These are phyloP conservation scores for Phengaris alcon DNA, from an alignment of 2,888 invertebrate species.

Conservation along the genomic window DNA sequence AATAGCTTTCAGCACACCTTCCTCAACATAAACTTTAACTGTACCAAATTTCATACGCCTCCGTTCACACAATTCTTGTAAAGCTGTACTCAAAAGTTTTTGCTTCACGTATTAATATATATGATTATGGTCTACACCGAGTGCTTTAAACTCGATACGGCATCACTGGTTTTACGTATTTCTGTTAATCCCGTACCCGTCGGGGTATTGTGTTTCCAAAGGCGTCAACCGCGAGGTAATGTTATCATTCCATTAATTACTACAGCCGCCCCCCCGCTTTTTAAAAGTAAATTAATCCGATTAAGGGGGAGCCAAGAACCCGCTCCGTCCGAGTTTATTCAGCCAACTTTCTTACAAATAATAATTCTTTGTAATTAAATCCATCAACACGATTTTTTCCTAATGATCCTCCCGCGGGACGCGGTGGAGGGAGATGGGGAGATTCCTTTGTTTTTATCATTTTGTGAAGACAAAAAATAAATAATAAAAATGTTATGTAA, in stretches of 20 bases:
- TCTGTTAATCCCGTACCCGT: slow-evolving; percentile 44
- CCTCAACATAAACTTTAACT: too few species aligned
- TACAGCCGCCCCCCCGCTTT: slow-evolving; percentile 73
- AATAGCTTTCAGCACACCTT: too few species aligned
- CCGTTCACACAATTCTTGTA: too few species aligned
- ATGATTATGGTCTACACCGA: background rate
- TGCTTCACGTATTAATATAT: background rate
- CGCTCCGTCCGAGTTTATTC: slow-evolving; percentile 77
- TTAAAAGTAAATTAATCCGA: slow-evolving; percentile 80
- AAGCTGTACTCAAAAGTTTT: background rate
- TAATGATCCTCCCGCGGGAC: slow-evolving; percentile 74
- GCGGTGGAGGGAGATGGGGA: slow-evolving; percentile 46
- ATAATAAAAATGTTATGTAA: background rate
- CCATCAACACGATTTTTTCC: slow-evolving; percentile 80
- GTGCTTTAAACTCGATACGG: slow-evolving; percentile 13
- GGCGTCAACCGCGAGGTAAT: slow-evolving; percentile 73
- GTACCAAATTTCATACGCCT: too few species aligned
- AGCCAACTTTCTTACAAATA: slow-evolving; percentile 77
- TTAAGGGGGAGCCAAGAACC: slow-evolving; percentile 78
- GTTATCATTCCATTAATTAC: slow-evolving; percentile 80
- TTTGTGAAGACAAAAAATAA: slow-evolving; percentile 3
- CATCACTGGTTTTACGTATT: slow-evolving; percentile 35
- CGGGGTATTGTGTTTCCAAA: slow-evolving; percentile 53
- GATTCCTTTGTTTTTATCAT: slow-evolving; percentile 55
- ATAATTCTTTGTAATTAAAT: slow-evolving; percentile 80